Conservation (phyloP, 2,113 vertebrate species). For the Chroicocephalus ridibundus region DNA sequence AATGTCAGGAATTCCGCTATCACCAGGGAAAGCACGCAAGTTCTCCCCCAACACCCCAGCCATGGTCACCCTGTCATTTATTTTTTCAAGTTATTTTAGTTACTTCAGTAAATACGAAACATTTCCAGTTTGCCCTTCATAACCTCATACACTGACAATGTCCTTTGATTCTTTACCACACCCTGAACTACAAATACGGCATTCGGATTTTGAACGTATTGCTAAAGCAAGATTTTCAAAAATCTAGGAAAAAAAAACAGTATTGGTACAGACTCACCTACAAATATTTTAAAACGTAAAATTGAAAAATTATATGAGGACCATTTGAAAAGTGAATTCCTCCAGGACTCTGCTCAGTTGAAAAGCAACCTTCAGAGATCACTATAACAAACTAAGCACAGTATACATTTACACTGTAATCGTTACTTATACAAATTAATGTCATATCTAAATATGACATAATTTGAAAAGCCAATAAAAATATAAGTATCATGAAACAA, state of each 20-base stretch:
- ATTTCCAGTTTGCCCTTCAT: not conserved
- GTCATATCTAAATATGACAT: not conserved
- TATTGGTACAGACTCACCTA: not conserved
- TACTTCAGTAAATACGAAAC: not conserved
- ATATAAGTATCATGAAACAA: not conserved
- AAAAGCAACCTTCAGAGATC: not conserved
- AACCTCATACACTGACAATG: rapidly evolving
- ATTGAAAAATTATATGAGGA: not conserved
- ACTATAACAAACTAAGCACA: not conserved
- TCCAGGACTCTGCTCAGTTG: rapidly evolving
- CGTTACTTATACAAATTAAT: not conserved
- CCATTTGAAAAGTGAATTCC: not conserved
- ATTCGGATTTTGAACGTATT: not conserved
- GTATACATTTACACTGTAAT: not conserved
- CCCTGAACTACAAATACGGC: rapidly evolving
- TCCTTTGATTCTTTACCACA: not conserved
- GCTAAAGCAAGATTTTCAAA: not conserved
- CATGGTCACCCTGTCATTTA: not conserved
- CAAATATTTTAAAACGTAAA: not conserved
- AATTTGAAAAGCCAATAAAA: not conserved
- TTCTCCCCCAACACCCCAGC: not conserved
- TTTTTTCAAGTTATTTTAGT: not conserved
- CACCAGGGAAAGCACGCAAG: no score
- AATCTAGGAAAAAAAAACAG: not conserved
- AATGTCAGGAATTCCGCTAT: not conserved